phyloP scores from a whole-genome alignment of 2,888 invertebrate genomes.

The Luffia ferchaultella region DNA sequence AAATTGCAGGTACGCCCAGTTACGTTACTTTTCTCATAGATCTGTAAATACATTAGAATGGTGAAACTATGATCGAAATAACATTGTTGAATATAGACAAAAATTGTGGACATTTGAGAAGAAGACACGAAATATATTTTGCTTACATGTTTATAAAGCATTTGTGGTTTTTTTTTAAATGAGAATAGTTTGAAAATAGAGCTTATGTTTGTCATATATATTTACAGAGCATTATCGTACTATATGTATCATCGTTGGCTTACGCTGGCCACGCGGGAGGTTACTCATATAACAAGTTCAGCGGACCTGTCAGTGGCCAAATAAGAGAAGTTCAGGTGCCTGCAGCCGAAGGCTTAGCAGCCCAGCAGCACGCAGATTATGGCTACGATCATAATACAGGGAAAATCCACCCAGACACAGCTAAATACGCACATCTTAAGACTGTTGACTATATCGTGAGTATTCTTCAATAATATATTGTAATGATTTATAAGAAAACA shows the following conservation, averaged over 20 bases:
- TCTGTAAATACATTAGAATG: too few species aligned
- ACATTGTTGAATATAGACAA: too few species aligned
- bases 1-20: too few species aligned
- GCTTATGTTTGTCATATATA: too few species aligned
- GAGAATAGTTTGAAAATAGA: too few species aligned
- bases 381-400: conserved; percentile 56
- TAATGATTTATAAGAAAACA: conserved; percentile 4
- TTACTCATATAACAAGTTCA: conserved; percentile 76
- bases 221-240: conserved; percentile 34
- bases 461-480: conserved; percentile 6
- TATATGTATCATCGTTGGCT: conserved; percentile 30
- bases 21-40: too few species aligned
- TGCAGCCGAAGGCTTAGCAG: conserved; percentile 43
- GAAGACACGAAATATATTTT: too few species aligned
- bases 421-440: conserved; percentile 60
- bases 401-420: conserved; percentile 50
- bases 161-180: too few species aligned
- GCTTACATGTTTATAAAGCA: too few species aligned
- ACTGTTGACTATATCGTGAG: conserved; percentile 73
- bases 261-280: conserved; percentile 51
- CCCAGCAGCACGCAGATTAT: conserved; percentile 56
- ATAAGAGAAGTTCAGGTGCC: conserved; percentile 65
- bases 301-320: conserved; percentile 77
- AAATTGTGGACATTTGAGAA: too few species aligned
- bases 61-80: too few species aligned